A percentile compares a stretch with the other conserved stretches of the same genome.
phyloP scores from a whole-genome alignment of 2,797 vertebrate species.

The Arnoldichthys spilopterus region DNA sequence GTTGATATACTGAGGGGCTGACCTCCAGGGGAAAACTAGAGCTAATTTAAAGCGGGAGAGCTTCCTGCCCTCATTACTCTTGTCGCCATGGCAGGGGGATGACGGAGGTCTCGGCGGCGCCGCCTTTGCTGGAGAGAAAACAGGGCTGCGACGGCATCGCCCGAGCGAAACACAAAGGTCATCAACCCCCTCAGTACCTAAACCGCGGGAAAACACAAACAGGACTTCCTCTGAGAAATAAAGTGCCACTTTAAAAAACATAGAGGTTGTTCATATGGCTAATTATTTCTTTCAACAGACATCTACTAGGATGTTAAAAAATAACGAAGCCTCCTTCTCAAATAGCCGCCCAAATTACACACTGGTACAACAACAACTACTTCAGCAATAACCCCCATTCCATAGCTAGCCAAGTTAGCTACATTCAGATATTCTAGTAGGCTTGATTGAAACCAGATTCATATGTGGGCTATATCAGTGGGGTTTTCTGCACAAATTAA shows the following conservation, averaged over 20 bases:
- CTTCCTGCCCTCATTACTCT: slow-evolving; percentile 65
- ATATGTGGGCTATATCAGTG: not conserved
- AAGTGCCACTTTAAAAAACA: slow-evolving; percentile 20
- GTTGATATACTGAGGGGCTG: slow-evolving; percentile 60
- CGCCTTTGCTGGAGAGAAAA: slow-evolving; percentile 57
- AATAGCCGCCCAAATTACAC: not conserved
- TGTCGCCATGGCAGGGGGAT: slow-evolving; percentile 42
- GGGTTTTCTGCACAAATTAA: not conserved
- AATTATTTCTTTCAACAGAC: not conserved
- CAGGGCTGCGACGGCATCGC: slow-evolving; percentile 42
- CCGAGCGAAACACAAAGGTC: slow-evolving; percentile 55
- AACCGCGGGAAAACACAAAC: slow-evolving; percentile 55
- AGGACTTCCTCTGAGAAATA: slow-evolving; percentile 46
- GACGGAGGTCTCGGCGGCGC: slow-evolving; percentile 52
- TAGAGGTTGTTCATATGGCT: not conserved
- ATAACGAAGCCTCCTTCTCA: not conserved
- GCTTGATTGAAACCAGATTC: not conserved
- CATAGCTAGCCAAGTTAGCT: not conserved
- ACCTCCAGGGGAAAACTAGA: slow-evolving; percentile 60
- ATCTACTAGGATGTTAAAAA: not conserved
- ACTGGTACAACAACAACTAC: not conserved
- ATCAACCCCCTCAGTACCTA: slow-evolving; percentile 43
- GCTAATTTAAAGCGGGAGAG: slow-evolving; percentile 58
- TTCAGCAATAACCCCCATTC: not conserved
- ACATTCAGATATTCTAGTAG: not conserved